Evolutionary conservation across 2,797 vertebrate species (phyloP).

Genomic region (Tinamus major): DNA sequence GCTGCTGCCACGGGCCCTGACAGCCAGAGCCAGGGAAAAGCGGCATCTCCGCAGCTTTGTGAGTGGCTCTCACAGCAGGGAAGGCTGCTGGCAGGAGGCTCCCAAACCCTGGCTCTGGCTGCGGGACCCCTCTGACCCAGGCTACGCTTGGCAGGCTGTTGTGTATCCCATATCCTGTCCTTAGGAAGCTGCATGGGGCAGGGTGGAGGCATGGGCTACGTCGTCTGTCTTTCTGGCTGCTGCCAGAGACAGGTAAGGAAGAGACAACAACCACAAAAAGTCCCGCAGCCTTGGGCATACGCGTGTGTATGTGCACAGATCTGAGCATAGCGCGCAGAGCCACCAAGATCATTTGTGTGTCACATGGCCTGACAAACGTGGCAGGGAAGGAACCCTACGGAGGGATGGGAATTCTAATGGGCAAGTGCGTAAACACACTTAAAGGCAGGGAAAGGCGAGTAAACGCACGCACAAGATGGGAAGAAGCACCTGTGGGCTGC

Average conservation of each 20-base stretch:
- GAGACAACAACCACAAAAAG: neutral
- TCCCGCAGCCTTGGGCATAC: too few relatives aligned
- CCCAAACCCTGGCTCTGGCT: too few relatives aligned
- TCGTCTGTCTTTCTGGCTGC: too few relatives aligned
- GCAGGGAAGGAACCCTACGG: neutral
- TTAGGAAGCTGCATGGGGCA: neutral
- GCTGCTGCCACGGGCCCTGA: accelerated
- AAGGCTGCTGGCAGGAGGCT: too few relatives aligned
- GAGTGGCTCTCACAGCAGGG: neutral
- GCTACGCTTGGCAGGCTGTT: neutral
- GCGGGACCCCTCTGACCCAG: neutral
- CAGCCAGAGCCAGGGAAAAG: too few relatives aligned
- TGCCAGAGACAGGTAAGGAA: neutral
- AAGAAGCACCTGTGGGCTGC: neutral
- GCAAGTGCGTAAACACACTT: neutral
- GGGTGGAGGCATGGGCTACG: neutral
- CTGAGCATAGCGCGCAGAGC: neutral
- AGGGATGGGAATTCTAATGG: neutral
- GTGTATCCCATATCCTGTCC: neutral
- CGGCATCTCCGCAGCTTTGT: neutral
- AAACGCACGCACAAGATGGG: neutral
- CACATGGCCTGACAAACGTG: neutral
- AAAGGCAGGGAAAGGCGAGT: neutral
- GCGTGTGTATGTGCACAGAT: neutral
- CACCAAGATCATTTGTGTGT: neutral